Percentiles rank a stretch among this genome's conserved stretches.
phyloP scores from a whole-genome alignment of 1,140 invertebrate species.

The Psix sp. region DNA sequence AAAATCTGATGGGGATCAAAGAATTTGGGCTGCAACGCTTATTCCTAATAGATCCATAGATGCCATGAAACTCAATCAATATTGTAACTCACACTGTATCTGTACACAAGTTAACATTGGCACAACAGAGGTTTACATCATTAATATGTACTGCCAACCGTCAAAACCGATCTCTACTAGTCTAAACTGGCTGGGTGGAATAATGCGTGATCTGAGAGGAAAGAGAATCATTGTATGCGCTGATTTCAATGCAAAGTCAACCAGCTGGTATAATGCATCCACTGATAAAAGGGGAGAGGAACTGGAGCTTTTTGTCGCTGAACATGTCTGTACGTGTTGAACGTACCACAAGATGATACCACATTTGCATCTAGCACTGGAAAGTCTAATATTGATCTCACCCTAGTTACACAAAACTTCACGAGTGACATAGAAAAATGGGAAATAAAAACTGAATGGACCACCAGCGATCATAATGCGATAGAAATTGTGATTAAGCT shows the following conservation, averaged over 20 bases:
- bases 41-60: neutral
- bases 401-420: neutral
- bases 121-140: neutral
- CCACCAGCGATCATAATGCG: slow-evolving; percentile 40
- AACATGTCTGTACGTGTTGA: slow-evolving; percentile 12
- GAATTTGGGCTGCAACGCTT: neutral
- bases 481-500: neutral
- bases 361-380: slow-evolving; percentile 8
- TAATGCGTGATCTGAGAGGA: neutral
- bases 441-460: neutral
- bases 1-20: neutral
- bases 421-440: neutral
- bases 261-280: neutral
- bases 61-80: slow-evolving; percentile 1
- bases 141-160: slow-evolving; percentile 12
- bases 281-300: slow-evolving; percentile 21
- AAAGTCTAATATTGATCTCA: slow-evolving; percentile 26
- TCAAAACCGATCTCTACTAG: neutral
- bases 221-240: slow-evolving; percentile 11
- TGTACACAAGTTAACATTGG: neutral
- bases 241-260: slow-evolving; percentile 14
- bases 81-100: neutral
- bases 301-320: slow-evolving; percentile 16
- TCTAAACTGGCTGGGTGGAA: slow-evolving; percentile 1
- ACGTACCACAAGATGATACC: neutral